Evolutionary conservation across 2,113 vertebrate genomes (phyloP).

Genomic region (Microcebus ravelobensis): DNA sequence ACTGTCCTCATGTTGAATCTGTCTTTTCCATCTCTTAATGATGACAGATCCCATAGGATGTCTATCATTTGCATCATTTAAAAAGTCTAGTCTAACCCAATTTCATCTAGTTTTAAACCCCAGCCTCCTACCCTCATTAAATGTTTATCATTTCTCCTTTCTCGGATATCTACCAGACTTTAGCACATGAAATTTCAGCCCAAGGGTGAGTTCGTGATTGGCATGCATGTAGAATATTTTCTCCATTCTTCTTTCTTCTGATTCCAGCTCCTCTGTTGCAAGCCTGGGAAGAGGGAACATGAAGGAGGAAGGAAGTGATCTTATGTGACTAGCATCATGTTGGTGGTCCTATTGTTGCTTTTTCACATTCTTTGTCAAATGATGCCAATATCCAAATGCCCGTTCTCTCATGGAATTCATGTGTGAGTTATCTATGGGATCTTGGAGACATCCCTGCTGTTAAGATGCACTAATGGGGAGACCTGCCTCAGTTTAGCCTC

Average conservation of each 20-base stretch:
- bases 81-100: neutral
- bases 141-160: neutral
- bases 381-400: too few relatives aligned
- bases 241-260: neutral
- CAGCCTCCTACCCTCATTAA: neutral
- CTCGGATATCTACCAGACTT: neutral
- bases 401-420: neutral
- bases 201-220: neutral
- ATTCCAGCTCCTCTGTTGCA: neutral
- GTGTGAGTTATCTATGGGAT: neutral
- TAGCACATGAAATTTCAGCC: neutral
- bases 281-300: neutral
- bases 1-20: neutral
- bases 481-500: neutral
- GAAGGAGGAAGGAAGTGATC: neutral
- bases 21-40: neutral
- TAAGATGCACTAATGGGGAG: neutral
- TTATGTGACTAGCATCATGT: neutral
- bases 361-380: neutral
- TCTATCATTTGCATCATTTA: neutral
- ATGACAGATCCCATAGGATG: neutral
- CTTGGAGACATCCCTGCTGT: too few relatives aligned
- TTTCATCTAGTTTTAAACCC: neutral
- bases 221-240: accelerated
- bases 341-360: neutral